phyloP scores from a whole-genome alignment of 2,113 vertebrate species.

The Brachyhypopomus gauderio region DNA sequence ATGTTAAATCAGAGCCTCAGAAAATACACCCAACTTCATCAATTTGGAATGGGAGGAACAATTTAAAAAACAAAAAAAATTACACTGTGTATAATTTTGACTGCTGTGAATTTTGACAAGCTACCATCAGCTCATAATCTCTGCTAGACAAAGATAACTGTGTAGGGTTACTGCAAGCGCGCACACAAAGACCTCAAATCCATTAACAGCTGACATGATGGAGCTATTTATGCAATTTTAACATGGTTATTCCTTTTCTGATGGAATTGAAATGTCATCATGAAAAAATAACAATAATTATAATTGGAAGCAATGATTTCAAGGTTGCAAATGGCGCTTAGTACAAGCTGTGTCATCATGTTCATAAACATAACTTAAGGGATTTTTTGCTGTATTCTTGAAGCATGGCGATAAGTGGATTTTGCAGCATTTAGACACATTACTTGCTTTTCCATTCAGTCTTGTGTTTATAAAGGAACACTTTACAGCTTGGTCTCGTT shows the following conservation, averaged over 20 bases:
- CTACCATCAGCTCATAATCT: neutral
- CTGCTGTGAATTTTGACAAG: neutral
- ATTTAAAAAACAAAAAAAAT: neutral
- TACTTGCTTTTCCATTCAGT: neutral
- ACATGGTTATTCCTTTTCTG: conserved; percentile 3
- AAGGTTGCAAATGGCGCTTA: conserved; percentile 14
- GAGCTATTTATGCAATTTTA: neutral
- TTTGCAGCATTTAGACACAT: neutral
- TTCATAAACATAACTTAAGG: conserved; percentile 5
- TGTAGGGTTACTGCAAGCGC: neutral
- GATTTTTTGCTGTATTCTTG: neutral
- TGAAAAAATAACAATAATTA: conserved; percentile 8
- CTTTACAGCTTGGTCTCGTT: neutral
- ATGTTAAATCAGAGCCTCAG: neutral
- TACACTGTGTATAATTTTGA: neutral
- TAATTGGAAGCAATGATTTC: neutral
- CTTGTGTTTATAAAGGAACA: neutral
- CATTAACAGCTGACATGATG: conserved; percentile 14
- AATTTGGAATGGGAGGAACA: neutral
- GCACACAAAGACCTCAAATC: neutral
- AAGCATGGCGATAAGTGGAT: conserved; percentile 7
- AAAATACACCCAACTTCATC: neutral
- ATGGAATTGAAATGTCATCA: conserved; percentile 8
- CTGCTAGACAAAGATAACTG: neutral
- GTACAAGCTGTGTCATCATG: neutral